phyloP scores from a whole-genome alignment of 2,888 invertebrate species.

The Linyphia triangularis region DNA sequence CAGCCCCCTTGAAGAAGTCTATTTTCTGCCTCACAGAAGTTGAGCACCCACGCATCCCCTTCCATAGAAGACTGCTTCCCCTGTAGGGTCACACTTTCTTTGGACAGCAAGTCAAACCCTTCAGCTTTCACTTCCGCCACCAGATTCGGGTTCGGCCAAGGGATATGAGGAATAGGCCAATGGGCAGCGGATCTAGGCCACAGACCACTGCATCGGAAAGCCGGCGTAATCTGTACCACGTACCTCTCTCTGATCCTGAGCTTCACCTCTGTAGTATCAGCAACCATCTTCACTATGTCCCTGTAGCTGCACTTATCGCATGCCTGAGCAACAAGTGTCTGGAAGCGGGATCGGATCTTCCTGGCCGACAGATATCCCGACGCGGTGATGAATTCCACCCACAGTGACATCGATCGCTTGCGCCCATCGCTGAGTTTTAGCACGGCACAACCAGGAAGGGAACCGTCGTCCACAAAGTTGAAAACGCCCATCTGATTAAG shows the following conservation, averaged over 20 bases:
- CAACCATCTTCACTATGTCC: slow-evolving; percentile 95
- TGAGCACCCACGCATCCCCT: slow-evolving; percentile 96
- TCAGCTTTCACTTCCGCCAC: slow-evolving; percentile 96
- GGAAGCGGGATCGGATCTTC: slow-evolving; percentile 95
- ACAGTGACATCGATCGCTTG: slow-evolving; percentile 96
- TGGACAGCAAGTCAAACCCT: slow-evolving; percentile 94
- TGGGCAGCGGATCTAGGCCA: slow-evolving; percentile 97
- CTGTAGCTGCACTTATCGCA: slow-evolving; percentile 95
- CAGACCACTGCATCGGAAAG: slow-evolving; percentile 84
- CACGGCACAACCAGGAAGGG: slow-evolving; percentile 94
- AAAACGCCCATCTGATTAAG: slow-evolving; percentile 98
- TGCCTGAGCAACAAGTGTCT: slow-evolving; percentile 88
- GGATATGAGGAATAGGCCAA: slow-evolving; percentile 94
- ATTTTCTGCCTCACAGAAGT: slow-evolving; percentile 94
- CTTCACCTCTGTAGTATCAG: slow-evolving; percentile 95
- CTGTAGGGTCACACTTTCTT: slow-evolving; percentile 81
- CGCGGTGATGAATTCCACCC: slow-evolving; percentile 98
- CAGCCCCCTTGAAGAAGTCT: slow-evolving; percentile 92
- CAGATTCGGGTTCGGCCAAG: slow-evolving; percentile 95
- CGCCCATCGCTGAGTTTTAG: slow-evolving; percentile 94
- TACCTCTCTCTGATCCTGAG: slow-evolving; percentile 92
- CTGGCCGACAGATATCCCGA: slow-evolving; percentile 95
- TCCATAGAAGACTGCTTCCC: slow-evolving; percentile 91
- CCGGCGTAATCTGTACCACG: slow-evolving; percentile 94
- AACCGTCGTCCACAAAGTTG: slow-evolving; percentile 97